Percentiles rank a stretch among this genome's conserved stretches.
phyloP scores from a whole-genome alignment of 2,888 invertebrate genomes.

The Enchytraeus crypticus region DNA sequence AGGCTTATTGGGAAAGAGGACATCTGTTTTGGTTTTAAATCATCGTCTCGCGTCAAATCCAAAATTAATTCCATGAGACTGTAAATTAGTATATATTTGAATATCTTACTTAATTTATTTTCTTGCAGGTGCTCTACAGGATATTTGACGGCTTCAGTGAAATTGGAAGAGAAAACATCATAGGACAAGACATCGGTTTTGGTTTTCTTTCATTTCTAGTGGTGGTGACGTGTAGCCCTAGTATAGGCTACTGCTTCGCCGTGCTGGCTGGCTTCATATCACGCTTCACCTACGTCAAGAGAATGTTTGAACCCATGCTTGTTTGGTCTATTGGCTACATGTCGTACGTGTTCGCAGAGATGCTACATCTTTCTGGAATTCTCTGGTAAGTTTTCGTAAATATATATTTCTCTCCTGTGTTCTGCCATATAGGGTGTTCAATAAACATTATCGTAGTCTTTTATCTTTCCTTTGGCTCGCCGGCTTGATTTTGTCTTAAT shows the following conservation, averaged over 20 bases:
- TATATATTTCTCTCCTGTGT: too few species aligned
- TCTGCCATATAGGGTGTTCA: too few species aligned
- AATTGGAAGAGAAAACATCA: constrained; percentile 35
- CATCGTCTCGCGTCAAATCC: too few species aligned
- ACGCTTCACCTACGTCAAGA: constrained; percentile 84
- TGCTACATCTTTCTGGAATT: constrained; percentile 96
- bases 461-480: too few species aligned
- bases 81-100: too few species aligned
- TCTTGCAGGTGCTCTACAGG: constrained; percentile 26
- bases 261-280: constrained; percentile 89
- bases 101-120: too few species aligned
- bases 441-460: too few species aligned
- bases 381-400: constrained; percentile 91
- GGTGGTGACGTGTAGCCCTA: constrained; percentile 82
- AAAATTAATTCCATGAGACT: too few species aligned
- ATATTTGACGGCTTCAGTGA: constrained; percentile 24
- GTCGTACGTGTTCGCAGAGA: constrained; percentile 92
- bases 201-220: constrained; percentile 84
- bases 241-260: constrained; percentile 85
- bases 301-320: constrained; percentile 94
- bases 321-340: constrained; percentile 96
- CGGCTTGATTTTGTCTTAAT: too few species aligned
- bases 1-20: too few species aligned
- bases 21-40: too few species aligned
- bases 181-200: constrained; percentile 65